Evolutionary conservation across 2,797 vertebrate species (phyloP).

Genomic region (Phoxinus dragarum): DNA sequence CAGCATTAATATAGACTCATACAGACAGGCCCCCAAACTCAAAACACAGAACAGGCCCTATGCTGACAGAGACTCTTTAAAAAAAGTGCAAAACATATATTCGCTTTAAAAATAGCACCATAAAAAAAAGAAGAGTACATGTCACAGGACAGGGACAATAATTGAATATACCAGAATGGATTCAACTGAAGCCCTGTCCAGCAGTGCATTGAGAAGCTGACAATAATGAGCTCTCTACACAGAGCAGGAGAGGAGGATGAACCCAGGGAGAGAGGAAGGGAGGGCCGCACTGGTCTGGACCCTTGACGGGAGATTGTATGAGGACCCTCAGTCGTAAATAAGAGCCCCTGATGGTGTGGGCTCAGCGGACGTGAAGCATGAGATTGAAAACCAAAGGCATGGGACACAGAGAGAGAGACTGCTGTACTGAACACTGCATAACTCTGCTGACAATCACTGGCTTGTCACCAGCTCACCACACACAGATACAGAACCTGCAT

Average conservation of each 20-base stretch:
- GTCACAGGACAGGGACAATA: conserved; percentile 53
- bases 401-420: conserved; percentile 69
- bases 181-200: conserved; percentile 47
- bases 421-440: conserved; percentile 80
- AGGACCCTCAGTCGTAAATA: conserved; percentile 78
- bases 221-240: conserved; percentile 58
- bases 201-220: conserved; percentile 57
- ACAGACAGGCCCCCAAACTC: conserved; percentile 53
- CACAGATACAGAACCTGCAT: conserved; percentile 62
- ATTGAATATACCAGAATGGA: conserved; percentile 54
- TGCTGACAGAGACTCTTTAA: conserved; percentile 40
- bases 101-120: conserved; percentile 47
- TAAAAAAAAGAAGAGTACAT: conserved; percentile 51
- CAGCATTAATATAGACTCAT: conserved; percentile 51
- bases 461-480: conserved; percentile 68
- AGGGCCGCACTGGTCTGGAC: conserved; percentile 30
- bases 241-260: conserved; percentile 50
- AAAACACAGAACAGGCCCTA: conserved; percentile 17
- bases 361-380: conserved; percentile 81
- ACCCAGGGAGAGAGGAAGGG: conserved; percentile 32
- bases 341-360: conserved; percentile 77
- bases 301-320: conserved; percentile 69
- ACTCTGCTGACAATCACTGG: conserved; percentile 75
- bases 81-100: conserved; percentile 46
- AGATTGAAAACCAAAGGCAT: conserved; percentile 84